phyloP scores from a whole-genome alignment of 2,113 vertebrate species.

The Rhizomys pruinosus region DNA sequence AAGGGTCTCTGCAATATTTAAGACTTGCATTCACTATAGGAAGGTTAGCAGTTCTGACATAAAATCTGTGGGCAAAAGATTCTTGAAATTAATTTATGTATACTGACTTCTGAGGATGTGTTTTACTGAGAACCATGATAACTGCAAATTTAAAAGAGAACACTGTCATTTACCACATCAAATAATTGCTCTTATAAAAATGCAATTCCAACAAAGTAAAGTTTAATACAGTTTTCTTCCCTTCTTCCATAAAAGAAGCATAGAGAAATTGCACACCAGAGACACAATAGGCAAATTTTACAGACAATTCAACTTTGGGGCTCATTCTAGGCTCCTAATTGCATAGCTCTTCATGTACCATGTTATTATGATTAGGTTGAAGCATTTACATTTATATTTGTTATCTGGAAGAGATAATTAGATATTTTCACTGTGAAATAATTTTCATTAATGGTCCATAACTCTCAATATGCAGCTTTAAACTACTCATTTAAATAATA shows the following conservation, averaged over 20 bases:
- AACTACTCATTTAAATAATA: constrained; percentile 72
- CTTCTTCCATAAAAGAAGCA: neutral
- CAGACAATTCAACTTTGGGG: constrained; percentile 54
- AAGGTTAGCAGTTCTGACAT: neutral
- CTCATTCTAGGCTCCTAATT: constrained; percentile 38
- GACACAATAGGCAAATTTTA: constrained; percentile 26
- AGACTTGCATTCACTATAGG: neutral
- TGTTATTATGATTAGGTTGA: constrained; percentile 68
- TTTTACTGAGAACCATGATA: neutral
- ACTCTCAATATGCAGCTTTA: constrained; percentile 76
- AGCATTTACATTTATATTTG: constrained; percentile 81
- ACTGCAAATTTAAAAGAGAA: neutral
- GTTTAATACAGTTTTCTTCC: neutral
- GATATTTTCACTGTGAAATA: constrained; percentile 82
- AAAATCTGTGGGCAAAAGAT: neutral
- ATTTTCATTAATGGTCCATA: constrained; percentile 81
- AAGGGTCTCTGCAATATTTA: neutral
- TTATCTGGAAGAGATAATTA: constrained; percentile 82
- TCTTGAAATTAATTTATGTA: neutral
- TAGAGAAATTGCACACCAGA: neutral
- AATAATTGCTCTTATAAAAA: constrained; percentile 59
- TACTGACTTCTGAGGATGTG: neutral
- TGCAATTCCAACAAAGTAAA: constrained; percentile 32
- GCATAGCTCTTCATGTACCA: constrained; percentile 47
- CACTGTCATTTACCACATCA: neutral